These are phyloP conservation scores for Oceanites oceanicus DNA, from an alignment of 2,113 vertebrate genomes.

Conservation along the genomic window DNA sequence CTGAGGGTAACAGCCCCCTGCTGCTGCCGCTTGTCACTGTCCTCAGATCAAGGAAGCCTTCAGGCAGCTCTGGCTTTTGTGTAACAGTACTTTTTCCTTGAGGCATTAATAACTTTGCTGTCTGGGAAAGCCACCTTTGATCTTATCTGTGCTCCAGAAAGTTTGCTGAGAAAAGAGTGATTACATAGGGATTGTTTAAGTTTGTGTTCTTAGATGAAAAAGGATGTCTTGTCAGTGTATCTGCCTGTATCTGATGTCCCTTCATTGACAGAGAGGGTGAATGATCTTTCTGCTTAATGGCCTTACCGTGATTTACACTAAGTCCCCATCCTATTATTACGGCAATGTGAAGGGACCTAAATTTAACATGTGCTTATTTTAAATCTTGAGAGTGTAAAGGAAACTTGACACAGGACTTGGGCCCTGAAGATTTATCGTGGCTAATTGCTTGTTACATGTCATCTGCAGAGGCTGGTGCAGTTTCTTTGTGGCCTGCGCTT, in stretches of 20 bases:
- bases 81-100: not conserved
- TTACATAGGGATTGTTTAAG: not conserved
- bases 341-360: not conserved
- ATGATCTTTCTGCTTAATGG: not conserved
- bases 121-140: slow-evolving; percentile 21
- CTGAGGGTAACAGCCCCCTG: not conserved
- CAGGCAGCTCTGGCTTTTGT: not conserved
- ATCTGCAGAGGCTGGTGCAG: not conserved
- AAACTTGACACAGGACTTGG: not conserved
- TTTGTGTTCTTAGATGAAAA: slow-evolving; percentile 31
- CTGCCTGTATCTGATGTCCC: not conserved
- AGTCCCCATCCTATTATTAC: not conserved
- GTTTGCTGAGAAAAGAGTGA: not conserved
- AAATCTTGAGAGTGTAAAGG: not conserved
- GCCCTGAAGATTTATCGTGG: not conserved
- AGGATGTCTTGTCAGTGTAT: not conserved
- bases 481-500: not conserved
- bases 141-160: slow-evolving; percentile 17
- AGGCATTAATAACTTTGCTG: slow-evolving; percentile 11
- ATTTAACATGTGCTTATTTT: not conserved
- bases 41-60: not conserved
- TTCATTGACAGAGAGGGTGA: slow-evolving; percentile 1
- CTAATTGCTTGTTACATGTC: not conserved
- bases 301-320: not conserved
- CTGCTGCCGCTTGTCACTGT: not conserved